These are phyloP conservation scores for Cyrtonyx montezumae DNA, from an alignment of 2,113 vertebrate species.

Conservation along the genomic window DNA sequence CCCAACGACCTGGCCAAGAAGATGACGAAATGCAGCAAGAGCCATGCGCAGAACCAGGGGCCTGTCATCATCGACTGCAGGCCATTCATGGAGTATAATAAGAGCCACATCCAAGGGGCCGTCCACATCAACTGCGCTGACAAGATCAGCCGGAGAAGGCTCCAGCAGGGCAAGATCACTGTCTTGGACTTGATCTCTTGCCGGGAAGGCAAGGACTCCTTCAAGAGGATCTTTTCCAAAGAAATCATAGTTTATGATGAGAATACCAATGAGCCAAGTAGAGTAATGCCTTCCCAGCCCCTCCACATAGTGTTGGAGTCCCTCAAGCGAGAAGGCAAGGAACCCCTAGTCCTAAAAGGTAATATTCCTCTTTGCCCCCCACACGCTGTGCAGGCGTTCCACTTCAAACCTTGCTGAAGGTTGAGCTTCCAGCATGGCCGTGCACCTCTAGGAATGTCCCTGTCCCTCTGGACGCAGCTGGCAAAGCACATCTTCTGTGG, in stretches of 20 bases:
- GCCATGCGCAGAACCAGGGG: conserved; percentile 87
- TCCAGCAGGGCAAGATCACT: conserved; percentile 98
- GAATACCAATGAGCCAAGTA: conserved; percentile 91
- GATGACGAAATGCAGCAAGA: conserved; percentile 92
- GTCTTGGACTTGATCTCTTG: conserved; percentile 98
- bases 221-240: conserved; percentile 98
- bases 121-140: conserved; percentile 98
- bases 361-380: background rate
- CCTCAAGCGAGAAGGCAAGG: conserved; percentile 95
- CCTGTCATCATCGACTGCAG: conserved; percentile 98
- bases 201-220: conserved; percentile 94
- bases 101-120: conserved; percentile 95
- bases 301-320: conserved; percentile 95
- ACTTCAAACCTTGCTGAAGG: background rate
- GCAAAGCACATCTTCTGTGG: background rate
- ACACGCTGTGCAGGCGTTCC: fast-evolving
- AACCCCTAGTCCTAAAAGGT: conserved; percentile 98
- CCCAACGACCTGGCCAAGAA: conserved; percentile 94
- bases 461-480: background rate
- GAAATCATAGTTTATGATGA: conserved; percentile 99
- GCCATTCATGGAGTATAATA: conserved; percentile 98
- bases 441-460: background rate
- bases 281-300: conserved; percentile 91
- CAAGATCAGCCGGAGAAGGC: conserved; percentile 95
- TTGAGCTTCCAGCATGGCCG: background rate